Base-by-base conservation (phyloP, 2,113 vertebrate species). In the Corythaeola cristata region DNA sequence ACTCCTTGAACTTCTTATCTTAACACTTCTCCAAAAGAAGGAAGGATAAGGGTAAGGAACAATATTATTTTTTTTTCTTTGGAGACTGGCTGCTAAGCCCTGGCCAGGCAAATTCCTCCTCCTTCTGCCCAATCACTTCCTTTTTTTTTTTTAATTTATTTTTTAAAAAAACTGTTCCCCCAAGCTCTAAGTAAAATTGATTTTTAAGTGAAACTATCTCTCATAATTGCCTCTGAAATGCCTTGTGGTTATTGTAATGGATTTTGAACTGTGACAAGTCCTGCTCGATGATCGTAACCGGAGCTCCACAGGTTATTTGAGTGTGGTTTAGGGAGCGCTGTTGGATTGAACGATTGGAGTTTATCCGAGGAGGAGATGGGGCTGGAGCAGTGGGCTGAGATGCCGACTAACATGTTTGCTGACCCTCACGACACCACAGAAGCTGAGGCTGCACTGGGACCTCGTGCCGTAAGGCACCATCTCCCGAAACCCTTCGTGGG, bases 151-250 rank as follows among this genome's bases (percentile, higher is more conserved):
- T 4, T 10, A 7, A 30, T 22, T 17, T 72, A 12, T 86, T 93
- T 94, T 95, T 53, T 12, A 69, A 81, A 93, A 83, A 4, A 9
- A 12, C 33, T 4, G 5, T 88, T 96, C 93, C 88, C 91, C 17
- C 9, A 92, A 96, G 81, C 88, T 75, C 62, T 56, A 92, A 95
- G 80, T 93, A 94, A 96, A 98, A 97, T 94, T 95, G 92, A 96
- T 97, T 98, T 97, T 97, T 97, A 98, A 97, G 91, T 97, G 96
- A 97, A 98, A 96, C 94, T 97, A 41, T 95, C 96, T 97, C 66
- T 92, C 85, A 85, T 95, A 97, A 97, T 98, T 98, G 97, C 73
- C 24, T 12, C 86, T 85, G 77, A 97, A 98, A 98, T n/a, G 73
- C 94, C 90, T 95, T 20, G 39, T 97, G 97, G 94, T 96, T 97